A percentile compares a stretch with the other conserved stretches of the same genome.
Conservation (phyloP, 2,797 vertebrate genomes). For the Nothura maculosa region DNA sequence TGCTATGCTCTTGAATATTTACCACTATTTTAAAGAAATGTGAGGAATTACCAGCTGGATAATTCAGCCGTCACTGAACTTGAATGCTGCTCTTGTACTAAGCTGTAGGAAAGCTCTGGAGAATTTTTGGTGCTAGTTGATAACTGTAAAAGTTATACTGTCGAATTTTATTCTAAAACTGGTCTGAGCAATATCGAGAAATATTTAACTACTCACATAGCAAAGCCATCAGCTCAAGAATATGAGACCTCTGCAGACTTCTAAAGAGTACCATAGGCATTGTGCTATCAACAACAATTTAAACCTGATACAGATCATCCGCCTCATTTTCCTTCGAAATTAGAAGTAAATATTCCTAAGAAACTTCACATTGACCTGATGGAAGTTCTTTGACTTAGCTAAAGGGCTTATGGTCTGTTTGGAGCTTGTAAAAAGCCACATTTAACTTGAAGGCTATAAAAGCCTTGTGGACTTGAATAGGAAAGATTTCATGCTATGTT, state of each 20-base stretch:
- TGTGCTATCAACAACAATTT: neutral
- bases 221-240: neutral
- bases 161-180: neutral
- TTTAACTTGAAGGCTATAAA: neutral
- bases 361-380: neutral
- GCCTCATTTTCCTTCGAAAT: conserved; percentile 5
- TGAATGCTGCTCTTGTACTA: neutral
- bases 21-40: neutral
- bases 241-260: neutral
- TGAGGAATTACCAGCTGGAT: neutral
- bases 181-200: neutral
- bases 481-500: neutral
- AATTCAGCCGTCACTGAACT: neutral
- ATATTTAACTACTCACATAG: neutral
- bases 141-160: neutral
- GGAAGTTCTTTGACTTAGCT: neutral
- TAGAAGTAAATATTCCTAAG: neutral
- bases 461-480: neutral
- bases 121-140: neutral
- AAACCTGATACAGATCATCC: neutral
- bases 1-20: neutral
- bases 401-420: neutral
- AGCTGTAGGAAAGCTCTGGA: neutral
- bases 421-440: neutral
- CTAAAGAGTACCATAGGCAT: neutral